Evolutionary conservation across 2,113 vertebrate genomes (phyloP).

Genomic region (Zingel zingel): DNA sequence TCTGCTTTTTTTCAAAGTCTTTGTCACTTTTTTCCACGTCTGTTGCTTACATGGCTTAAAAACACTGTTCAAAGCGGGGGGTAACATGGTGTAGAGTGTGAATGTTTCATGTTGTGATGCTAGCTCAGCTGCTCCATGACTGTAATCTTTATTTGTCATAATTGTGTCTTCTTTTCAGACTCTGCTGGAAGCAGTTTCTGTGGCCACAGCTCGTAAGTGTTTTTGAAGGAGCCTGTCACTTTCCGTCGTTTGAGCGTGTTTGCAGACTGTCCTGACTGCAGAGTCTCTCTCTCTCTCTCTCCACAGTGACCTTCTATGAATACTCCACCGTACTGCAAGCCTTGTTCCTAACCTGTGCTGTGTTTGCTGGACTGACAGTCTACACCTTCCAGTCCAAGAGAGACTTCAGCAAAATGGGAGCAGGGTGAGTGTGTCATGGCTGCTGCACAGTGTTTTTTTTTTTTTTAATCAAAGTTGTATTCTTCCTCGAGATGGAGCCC

Average conservation of each 20-base stretch:
- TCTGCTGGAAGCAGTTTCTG: constrained; percentile 90
- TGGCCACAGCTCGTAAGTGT: constrained; percentile 89
- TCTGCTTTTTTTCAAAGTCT: too few relatives aligned
- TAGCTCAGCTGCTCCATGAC: neutral
- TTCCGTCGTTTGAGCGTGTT: neutral
- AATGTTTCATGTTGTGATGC: neutral
- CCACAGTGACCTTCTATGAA: constrained; percentile 93
- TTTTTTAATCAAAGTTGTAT: neutral
- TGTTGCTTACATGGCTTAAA: too few relatives aligned
- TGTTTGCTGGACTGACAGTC: constrained; percentile 91
- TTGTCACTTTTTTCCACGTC: too few relatives aligned
- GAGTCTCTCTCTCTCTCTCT: neutral
- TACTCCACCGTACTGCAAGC: constrained; percentile 91
- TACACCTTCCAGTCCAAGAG: constrained; percentile 96
- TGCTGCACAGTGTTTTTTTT: neutral
- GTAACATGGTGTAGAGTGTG: too few relatives aligned
- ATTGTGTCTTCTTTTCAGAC: constrained; percentile 83
- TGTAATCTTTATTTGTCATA: neutral
- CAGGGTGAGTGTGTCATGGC: constrained; percentile 84
- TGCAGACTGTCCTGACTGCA: neutral
- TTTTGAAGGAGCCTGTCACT: neutral
- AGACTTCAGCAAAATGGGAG: constrained; percentile 95
- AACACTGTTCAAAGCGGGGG: too few relatives aligned
- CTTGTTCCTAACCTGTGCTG: constrained; percentile 90
- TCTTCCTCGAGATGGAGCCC: neutral